phyloP scores from a whole-genome alignment of 2,888 invertebrate species.

The Drosophila yooni region DNA sequence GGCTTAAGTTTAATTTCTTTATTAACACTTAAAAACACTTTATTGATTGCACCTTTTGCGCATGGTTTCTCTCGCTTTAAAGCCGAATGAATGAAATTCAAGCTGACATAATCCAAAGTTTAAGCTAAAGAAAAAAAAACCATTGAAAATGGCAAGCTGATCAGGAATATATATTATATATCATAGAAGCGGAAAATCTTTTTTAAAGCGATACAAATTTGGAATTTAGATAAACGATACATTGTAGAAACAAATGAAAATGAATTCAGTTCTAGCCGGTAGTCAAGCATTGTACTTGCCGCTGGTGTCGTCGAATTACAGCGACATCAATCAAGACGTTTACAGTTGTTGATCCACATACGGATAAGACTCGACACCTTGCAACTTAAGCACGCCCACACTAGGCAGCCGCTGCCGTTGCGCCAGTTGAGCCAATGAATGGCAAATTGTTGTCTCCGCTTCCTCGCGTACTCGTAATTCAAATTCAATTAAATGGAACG shows the following conservation, averaged over 20 bases:
- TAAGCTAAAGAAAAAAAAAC: not conserved
- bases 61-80: slow-evolving; percentile 9
- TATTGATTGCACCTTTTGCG: slow-evolving; percentile 16
- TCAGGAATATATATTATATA: not conserved
- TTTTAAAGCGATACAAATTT: not conserved
- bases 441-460: slow-evolving; percentile 35
- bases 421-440: slow-evolving; percentile 16
- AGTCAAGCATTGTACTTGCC: slow-evolving; percentile 19
- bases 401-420: not conserved
- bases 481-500: slow-evolving; percentile 58
- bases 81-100: not conserved
- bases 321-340: slow-evolving; percentile 42
- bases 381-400: slow-evolving; percentile 29
- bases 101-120: not conserved
- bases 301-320: slow-evolving; percentile 24
- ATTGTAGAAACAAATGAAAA: slow-evolving; percentile 1
- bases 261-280: slow-evolving; percentile 13
- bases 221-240: not conserved
- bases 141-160: not conserved
- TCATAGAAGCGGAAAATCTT: not conserved
- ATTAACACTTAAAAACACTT: slow-evolving; percentile 17
- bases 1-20: not conserved
- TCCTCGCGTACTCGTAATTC: slow-evolving; percentile 32
- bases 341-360: slow-evolving; percentile 13
- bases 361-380: slow-evolving; percentile 48